Conservation (phyloP, 2,113 vertebrate species). For the Chauna torquata region DNA sequence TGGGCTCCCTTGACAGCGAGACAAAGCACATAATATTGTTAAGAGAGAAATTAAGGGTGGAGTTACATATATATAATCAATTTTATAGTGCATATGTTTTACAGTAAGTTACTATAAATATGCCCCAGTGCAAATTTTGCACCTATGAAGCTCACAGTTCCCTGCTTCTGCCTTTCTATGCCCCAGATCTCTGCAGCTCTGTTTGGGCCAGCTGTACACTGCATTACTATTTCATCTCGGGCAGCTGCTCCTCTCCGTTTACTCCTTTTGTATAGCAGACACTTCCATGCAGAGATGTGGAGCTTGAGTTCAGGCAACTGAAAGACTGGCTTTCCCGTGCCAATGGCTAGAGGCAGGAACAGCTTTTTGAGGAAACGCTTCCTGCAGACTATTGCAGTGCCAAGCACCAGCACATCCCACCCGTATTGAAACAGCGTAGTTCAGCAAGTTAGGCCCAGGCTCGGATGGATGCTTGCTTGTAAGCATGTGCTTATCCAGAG, state of each 20-base stretch:
- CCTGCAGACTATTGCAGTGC: not conserved
- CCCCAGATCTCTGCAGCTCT: not conserved
- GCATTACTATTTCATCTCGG: not conserved
- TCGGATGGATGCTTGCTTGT: not conserved
- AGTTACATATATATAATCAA: not conserved
- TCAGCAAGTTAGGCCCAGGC: not conserved
- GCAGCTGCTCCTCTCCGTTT: not conserved
- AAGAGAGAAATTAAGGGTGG: not conserved
- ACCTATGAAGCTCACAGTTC: not conserved
- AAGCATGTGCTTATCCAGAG: not conserved
- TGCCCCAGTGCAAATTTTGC: not conserved
- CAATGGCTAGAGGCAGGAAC: not conserved
- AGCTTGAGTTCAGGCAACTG: not conserved
- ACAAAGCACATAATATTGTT: constrained; percentile 3
- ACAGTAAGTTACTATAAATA: not conserved
- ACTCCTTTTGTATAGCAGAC: not conserved
- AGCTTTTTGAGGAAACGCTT: not conserved
- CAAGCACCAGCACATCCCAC: not conserved
- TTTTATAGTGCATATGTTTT: not conserved
- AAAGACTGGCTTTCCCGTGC: not conserved
- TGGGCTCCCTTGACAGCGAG: constrained; percentile 13
- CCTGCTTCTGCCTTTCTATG: not conserved
- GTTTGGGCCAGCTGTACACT: not conserved
- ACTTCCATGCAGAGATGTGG: rapidly evolving
- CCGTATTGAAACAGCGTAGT: rapidly evolving